Base-by-base conservation (phyloP, 2,888 invertebrate genomes). In the Apotomis capreana region DNA sequence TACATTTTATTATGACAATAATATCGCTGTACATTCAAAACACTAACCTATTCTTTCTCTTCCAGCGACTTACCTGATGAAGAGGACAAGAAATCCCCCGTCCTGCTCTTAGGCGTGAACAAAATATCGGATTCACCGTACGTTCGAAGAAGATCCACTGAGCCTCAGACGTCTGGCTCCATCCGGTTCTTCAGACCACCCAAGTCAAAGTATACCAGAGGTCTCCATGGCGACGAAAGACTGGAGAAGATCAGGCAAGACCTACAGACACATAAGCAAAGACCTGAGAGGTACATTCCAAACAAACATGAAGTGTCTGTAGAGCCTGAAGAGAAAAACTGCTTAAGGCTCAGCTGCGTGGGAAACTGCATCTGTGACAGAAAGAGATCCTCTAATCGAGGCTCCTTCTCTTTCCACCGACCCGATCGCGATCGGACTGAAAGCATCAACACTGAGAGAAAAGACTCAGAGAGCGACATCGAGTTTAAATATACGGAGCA, bases 1-100 rank as follows among this genome's bases (percentile, higher is more conserved):
- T 26, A 26, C 26, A 26, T 26, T 26, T 26, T 26, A 26, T 26
- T 26, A 26, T 26, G 26, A 26, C 26, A 2, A 26, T 26, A 26
- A 26, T 26, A 26, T 26, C 26, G 26, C 26, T 26, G 26, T 26
- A 26, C 26, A 26, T 26, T 40, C 3, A 40, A 40, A 40, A 6
- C 49, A n/a, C 8, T 62, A 68, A 59, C 37, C 13, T n/a, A n/a
- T 26, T n/a, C 13, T 73, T 69, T 78, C 83, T 68, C 78, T 92
- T 91, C 62, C 94, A 95, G 95, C 83, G 95, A 95, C 81, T 91
- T 95, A 72, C 95, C 95, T 40, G 95, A 95, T 83, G 91, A 92
- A 80, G 93, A 94, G 79, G 95, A 95, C 79, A 94, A 93, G 81
- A 94, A 94, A 76, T 94, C 95, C 67, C 92, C 94, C 9, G 95